Percentiles rank a stretch among this genome's conserved stretches.
These are phyloP conservation scores for Heterodera schachtii DNA, from an alignment of 1,140 invertebrate species.

Conservation along the genomic window DNA sequence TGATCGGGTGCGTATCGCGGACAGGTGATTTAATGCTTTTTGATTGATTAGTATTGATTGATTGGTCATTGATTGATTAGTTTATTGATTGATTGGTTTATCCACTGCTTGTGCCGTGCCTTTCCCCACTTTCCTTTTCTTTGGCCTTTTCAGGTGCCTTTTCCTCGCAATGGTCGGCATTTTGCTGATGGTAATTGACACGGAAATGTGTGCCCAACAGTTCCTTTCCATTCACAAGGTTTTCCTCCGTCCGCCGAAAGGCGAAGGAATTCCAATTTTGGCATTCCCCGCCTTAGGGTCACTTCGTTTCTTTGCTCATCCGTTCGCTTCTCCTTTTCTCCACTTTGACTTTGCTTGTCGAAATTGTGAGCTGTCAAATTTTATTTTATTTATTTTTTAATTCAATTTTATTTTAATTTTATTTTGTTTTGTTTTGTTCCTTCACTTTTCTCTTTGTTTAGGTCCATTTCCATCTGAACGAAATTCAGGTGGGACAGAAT, in stretches of 20 bases:
- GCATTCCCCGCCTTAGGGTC: slow-evolving; percentile 23
- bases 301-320: slow-evolving; percentile 49
- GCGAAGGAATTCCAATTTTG: slow-evolving; percentile 3
- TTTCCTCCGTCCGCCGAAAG: background rate
- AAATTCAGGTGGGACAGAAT: slow-evolving; percentile 51
- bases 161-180: slow-evolving; percentile 37
- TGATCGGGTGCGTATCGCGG: slow-evolving; percentile 54
- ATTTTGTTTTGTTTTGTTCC: too few relatives aligned
- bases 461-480: slow-evolving; percentile 60
- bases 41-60: too few relatives aligned
- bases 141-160: slow-evolving; percentile 17
- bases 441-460: background rate
- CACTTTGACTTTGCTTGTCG: slow-evolving; percentile 55
- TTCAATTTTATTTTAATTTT: too few relatives aligned
- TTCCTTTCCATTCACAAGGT: slow-evolving; percentile 51
- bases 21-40: slow-evolving; percentile 46
- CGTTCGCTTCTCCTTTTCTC: slow-evolving; percentile 55
- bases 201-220: slow-evolving; percentile 53
- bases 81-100: too few relatives aligned
- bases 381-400: background rate
- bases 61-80: too few relatives aligned
- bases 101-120: background rate
- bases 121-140: background rate
- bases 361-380: slow-evolving; percentile 38
- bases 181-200: slow-evolving; percentile 52